Evolutionary conservation across 2,888 invertebrate genomes (phyloP).

Genomic region (Limenitis camilla): DNA sequence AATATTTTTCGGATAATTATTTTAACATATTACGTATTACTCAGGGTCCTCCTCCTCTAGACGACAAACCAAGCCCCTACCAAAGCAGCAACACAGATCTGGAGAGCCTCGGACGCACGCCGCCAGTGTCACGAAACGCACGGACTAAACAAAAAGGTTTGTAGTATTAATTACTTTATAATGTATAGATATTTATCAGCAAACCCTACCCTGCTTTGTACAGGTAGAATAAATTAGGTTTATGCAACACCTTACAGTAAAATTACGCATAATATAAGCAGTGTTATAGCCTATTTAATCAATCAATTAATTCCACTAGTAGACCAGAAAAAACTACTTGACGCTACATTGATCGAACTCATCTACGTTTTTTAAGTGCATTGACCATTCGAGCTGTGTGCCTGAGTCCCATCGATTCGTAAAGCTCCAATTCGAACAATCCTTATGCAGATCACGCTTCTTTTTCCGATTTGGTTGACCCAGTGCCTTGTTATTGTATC

Average conservation of each 20-base stretch:
- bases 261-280: too few species aligned
- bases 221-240: background rate
- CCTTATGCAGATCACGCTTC: too few species aligned
- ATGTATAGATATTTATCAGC: background rate
- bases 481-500: too few species aligned
- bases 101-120: conserved; percentile 63
- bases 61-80: conserved; percentile 39
- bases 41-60: conserved; percentile 43
- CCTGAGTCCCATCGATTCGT: too few species aligned
- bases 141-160: conserved; percentile 58
- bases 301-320: too few species aligned
- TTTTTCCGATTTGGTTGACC: too few species aligned
- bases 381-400: too few species aligned
- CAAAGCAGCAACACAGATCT: conserved; percentile 64
- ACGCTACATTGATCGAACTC: too few species aligned
- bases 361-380: too few species aligned
- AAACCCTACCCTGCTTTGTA: background rate
- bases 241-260: background rate
- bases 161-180: background rate
- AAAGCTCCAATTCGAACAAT: too few species aligned
- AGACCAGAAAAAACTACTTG: too few species aligned
- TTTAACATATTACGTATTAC: background rate
- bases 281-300: too few species aligned
- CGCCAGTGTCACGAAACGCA: conserved; percentile 49
- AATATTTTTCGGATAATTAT: background rate